Percentiles rank a stretch among this genome's conserved stretches.
phyloP scores from a whole-genome alignment of 2,113 vertebrate genomes.

The Laticauda colubrina region DNA sequence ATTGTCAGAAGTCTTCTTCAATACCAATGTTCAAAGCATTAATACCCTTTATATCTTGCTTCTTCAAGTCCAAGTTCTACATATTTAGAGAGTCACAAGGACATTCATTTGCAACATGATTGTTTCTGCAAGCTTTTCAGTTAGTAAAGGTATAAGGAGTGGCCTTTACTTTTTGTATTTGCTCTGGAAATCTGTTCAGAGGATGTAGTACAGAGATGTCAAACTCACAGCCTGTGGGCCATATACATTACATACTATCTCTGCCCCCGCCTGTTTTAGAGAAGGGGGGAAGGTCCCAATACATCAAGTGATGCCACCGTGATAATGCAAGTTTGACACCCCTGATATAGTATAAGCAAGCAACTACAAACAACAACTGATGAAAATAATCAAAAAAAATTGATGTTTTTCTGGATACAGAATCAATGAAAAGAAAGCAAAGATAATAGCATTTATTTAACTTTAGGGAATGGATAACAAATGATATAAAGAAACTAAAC shows the following conservation, averaged over 20 bases:
- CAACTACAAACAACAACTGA: background rate
- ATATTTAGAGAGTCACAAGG: background rate
- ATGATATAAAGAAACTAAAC: background rate
- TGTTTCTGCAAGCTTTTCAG: background rate
- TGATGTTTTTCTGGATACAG: background rate
- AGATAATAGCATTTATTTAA: background rate
- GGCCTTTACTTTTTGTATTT: background rate
- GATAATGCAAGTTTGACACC: too few species aligned
- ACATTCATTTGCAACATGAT: background rate
- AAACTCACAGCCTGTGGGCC: too few species aligned
- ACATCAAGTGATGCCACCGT: too few species aligned
- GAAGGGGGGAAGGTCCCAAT: too few species aligned
- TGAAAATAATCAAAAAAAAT: background rate
- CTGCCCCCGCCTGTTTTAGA: too few species aligned
- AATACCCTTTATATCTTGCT: background rate
- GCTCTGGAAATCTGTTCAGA: background rate
- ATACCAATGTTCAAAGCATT: background rate
- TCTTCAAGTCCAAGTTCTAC: background rate
- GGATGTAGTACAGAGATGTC: background rate
- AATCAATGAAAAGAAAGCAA: background rate
- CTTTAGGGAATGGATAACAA: background rate
- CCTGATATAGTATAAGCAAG: background rate
- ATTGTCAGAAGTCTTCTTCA: background rate
- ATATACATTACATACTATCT: too few species aligned
- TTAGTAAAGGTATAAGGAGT: background rate